These are phyloP conservation scores for Rhimphoctona megacephalus DNA, from an alignment of 2,888 invertebrate genomes.

Conservation along the genomic window DNA sequence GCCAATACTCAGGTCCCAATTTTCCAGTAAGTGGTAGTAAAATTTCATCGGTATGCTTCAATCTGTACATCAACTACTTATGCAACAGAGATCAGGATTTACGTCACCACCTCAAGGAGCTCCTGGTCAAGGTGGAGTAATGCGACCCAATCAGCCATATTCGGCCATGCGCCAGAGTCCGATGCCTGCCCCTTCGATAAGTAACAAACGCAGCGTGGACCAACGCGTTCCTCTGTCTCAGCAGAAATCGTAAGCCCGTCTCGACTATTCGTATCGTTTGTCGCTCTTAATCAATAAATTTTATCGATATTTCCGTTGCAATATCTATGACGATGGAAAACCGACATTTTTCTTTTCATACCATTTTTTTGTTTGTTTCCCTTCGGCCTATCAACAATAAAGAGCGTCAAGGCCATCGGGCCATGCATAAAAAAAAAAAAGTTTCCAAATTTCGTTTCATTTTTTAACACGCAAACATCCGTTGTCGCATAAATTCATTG, in stretches of 20 bases:
- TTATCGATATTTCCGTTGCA: background rate
- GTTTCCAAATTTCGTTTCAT: conserved; percentile 78
- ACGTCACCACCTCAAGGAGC: conserved; percentile 87
- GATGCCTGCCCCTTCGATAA: conserved; percentile 86
- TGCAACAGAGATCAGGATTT: conserved; percentile 88
- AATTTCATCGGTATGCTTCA: background rate
- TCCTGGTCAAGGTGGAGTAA: conserved; percentile 86
- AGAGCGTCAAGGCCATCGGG: conserved; percentile 49
- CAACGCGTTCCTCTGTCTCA: conserved; percentile 87
- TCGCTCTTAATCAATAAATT: conserved; percentile 1
- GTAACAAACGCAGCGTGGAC: conserved; percentile 88
- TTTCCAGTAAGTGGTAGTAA: conserved; percentile 88
- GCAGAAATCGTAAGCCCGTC: conserved; percentile 87
- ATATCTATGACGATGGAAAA: background rate
- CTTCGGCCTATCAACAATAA: conserved; percentile 66
- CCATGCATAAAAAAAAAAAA: conserved; percentile 71
- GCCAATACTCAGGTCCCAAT: conserved; percentile 90
- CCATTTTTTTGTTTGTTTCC: conserved; percentile 54
- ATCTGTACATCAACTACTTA: background rate
- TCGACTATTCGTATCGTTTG: conserved; percentile 55
- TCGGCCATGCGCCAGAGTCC: conserved; percentile 88
- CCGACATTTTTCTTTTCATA: conserved; percentile 34
- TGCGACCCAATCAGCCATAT: conserved; percentile 87
- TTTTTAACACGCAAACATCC: conserved; percentile 74
- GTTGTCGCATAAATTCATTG: conserved; percentile 81